Base-by-base conservation (phyloP, 2,113 vertebrate genomes). In the Zootoca vivipara region DNA sequence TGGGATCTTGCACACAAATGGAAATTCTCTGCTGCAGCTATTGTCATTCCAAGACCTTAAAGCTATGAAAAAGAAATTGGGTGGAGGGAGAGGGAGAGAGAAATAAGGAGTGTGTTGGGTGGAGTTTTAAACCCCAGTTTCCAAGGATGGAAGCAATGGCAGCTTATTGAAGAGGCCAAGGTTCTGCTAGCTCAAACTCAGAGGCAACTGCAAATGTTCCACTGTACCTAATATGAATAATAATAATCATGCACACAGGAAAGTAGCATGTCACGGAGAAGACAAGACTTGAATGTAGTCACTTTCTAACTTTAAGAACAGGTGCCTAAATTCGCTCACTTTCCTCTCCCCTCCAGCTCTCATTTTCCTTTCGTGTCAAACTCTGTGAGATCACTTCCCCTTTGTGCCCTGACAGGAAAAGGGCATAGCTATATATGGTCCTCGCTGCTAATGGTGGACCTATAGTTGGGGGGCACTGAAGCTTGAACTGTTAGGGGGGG, bases 1-100 rank as follows among this genome's bases (percentile, higher is more conserved):
- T 0, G 96, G 95, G 79, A 97, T 97, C 95, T 98, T 98, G 94
- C 97, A 98, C 79, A 98, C 97, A 7, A 98, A 98, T 26, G 97
- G 97, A 89, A 98, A 98, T 89, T 96, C 94, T 85, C 90, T 94
- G 90, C 94, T 93, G 5, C 97, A 98, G 93, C 95, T 93, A 28
- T 97, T 98, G 93, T 97, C 97, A 0, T 98, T 98, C 97, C 97
- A 98, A 52, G 97, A 98, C 86, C 97, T 96, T 83, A 98, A 94
- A 0, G 97, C 98, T 98, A 89, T 8, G 33, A 3, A 5, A 81
- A 85, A 26, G 85, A 84, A 38, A 69, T 74, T 84, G 73, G 46
- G 46, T 52, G 46, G 46, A 8, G 1, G 12, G 42, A 1, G 16
- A 2, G 52, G 69, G 16, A n/a, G 5, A 86, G 28, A 85, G 83